Percentiles rank a stretch among this genome's conserved stretches.
phyloP scores from a whole-genome alignment of 2,113 vertebrate genomes.

The Camelus dromedarius region DNA sequence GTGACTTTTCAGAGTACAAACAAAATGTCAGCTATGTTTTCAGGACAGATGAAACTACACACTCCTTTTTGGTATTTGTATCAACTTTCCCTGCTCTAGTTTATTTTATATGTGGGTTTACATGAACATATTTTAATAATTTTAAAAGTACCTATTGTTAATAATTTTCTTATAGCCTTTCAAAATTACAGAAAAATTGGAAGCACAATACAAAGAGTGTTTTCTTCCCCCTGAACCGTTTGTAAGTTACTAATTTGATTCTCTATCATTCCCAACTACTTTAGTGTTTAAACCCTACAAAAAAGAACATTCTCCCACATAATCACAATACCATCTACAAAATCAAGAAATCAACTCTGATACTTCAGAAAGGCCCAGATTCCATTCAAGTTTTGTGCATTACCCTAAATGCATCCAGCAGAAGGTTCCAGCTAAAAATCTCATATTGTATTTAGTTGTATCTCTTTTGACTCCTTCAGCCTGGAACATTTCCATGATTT shows the following conservation, averaged over 20 bases:
- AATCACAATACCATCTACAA: not conserved
- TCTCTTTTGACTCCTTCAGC: not conserved
- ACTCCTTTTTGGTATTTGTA: not conserved
- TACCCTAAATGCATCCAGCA: not conserved
- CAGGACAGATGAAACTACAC: not conserved
- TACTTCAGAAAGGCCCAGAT: not conserved
- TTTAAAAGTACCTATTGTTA: conserved; percentile 1
- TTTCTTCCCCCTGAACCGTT: not conserved
- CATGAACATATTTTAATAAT: not conserved
- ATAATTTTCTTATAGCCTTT: not conserved
- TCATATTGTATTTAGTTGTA: not conserved
- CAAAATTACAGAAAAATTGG: not conserved
- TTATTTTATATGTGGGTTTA: not conserved
- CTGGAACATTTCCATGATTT: not conserved
- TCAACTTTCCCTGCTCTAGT: not conserved
- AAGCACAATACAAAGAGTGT: not conserved
- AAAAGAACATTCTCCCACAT: not conserved
- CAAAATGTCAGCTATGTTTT: not conserved
- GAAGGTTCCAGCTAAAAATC: not conserved
- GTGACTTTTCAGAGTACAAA: not conserved
- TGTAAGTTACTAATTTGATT: conserved; percentile 7
- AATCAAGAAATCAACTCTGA: not conserved
- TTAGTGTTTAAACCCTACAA: not conserved
- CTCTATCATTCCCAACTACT: not conserved
- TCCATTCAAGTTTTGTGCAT: not conserved